phyloP scores from a whole-genome alignment of 2,113 vertebrate species.

The Mastomys natalensis region DNA sequence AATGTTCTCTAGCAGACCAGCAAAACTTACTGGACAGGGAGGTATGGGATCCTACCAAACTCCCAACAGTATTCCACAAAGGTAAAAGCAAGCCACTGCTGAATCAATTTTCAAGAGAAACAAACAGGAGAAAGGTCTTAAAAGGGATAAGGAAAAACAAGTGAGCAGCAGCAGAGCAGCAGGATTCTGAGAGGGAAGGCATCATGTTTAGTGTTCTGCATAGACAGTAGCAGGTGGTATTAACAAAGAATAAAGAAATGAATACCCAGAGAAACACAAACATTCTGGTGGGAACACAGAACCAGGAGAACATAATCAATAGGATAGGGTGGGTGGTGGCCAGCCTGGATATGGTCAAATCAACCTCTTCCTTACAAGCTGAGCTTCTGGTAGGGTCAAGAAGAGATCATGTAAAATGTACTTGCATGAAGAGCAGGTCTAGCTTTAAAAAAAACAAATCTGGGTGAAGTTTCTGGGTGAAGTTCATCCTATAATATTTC shows the following conservation, averaged over 20 bases:
- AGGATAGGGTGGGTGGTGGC: not conserved
- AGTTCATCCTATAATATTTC: not conserved
- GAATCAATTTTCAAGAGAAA: not conserved
- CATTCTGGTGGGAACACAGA: not conserved
- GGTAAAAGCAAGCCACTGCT: not conserved
- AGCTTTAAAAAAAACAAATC: not conserved
- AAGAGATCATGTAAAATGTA: slow-evolving; percentile 23
- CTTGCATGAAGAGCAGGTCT: not conserved
- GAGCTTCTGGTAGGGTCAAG: slow-evolving; percentile 1
- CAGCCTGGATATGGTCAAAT: not conserved
- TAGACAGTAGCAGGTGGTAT: not conserved
- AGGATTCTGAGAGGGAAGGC: not conserved
- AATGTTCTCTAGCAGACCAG: slow-evolving; percentile 1
- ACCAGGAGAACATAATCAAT: not conserved
- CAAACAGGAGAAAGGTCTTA: not conserved
- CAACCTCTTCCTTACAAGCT: not conserved
- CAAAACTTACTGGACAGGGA: not conserved
- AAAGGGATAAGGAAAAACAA: slow-evolving; percentile 39
- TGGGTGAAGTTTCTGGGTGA: not conserved
- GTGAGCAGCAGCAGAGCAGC: not conserved
- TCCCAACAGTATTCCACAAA: not conserved
- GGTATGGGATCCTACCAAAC: not conserved
- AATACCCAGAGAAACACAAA: not conserved
- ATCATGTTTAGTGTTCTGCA: not conserved
- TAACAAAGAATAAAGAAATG: not conserved